Base-by-base conservation (phyloP, 2,113 vertebrate species). In the Ptychochromis oligacanthus region DNA sequence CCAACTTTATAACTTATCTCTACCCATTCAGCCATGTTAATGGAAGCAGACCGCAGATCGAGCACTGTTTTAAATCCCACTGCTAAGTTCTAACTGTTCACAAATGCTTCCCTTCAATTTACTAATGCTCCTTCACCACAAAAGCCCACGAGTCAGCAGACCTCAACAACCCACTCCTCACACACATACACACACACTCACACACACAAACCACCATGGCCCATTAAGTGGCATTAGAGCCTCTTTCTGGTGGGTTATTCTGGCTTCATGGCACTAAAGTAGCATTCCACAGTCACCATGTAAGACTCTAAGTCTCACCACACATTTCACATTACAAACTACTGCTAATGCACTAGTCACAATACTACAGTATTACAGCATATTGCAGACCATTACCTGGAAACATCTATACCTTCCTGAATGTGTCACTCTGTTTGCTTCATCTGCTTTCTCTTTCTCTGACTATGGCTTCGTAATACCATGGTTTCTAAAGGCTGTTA, bases 91-190 rank as follows among this genome's bases (percentile, higher is more conserved):
- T 60, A 82, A 84, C 82, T 83, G 55, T 89, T 92, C 90, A 82
- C 90, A 91, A 93, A 94, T 92, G 92, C 85, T 79, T 87, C 72
- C 83, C 77, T 60, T 77, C 88, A 92, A 91, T 92, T 91, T 90
- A 91, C 93, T 94, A 93, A 94, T 93, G 93, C 85, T 87, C 79
- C 80, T 80, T 82, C 6, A 49, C 92, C 91, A 85, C 92, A 91
- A 92, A 87, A 85, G 81, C 86, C 80, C 88, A 86, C 10, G 78
- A 87, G 92, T 93, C 90, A 94, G 93, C 92, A 92, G 72, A 87
- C 75, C 76, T 80, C 49, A 60, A 80, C 75, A 77, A 54, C 79
- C 38, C 72, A 67, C 55, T 28, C 54, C 72, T n/a, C 52, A 22
- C 49, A 61, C 72, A 57, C 77, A 80, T 75, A 40, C 43, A 56